Evolutionary conservation across 2,113 vertebrate genomes (phyloP).

Genomic region (Callipepla squamata): DNA sequence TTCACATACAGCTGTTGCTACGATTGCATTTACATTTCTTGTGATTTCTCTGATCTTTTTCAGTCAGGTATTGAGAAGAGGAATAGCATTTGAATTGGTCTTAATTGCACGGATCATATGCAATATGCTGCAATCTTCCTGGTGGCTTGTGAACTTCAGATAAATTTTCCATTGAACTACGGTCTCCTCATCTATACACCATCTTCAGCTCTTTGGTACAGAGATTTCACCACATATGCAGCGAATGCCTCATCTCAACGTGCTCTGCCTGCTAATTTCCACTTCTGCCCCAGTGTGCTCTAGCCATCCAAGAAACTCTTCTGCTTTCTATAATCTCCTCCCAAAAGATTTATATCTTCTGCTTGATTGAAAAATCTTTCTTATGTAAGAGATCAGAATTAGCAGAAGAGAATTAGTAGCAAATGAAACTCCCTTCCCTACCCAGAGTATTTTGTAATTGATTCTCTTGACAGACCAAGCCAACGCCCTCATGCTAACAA

Average conservation of each 20-base stretch:
- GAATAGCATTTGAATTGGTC: not conserved
- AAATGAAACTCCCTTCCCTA: not conserved
- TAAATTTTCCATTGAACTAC: not conserved
- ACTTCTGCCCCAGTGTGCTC: not conserved
- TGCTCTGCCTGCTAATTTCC: not conserved
- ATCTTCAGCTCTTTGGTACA: not conserved
- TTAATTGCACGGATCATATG: not conserved
- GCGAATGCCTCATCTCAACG: not conserved
- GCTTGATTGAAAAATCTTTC: not conserved
- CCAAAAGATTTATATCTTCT: not conserved
- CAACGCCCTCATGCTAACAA: not conserved
- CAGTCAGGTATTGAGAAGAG: not conserved
- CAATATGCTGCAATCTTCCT: not conserved
- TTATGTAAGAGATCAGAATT: not conserved
- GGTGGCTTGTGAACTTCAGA: not conserved
- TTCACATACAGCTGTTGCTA: not conserved
- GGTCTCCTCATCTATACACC: too few species aligned
- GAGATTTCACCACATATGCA: not conserved
- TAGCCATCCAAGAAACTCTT: not conserved
- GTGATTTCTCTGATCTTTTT: not conserved
- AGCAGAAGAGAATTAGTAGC: not conserved
- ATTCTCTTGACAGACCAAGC: not conserved
- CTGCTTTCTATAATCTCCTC: not conserved
- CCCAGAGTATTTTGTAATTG: not conserved
- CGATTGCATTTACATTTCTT: not conserved